These are phyloP conservation scores for Campoplex nolae DNA, from an alignment of 2,888 invertebrate species.

Conservation along the genomic window DNA sequence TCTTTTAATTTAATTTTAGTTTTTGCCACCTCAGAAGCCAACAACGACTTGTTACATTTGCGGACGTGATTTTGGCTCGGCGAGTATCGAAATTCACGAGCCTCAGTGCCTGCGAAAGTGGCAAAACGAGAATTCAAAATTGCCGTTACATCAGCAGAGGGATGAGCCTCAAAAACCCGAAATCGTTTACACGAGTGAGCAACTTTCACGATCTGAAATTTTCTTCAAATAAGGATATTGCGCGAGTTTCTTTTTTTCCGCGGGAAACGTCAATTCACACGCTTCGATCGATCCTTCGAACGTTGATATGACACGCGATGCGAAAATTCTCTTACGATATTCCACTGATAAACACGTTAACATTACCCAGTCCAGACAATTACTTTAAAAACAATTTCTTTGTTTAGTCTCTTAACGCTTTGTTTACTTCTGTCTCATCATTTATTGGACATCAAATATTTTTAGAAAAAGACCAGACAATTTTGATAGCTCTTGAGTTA, in stretches of 20 bases:
- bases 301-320: conserved; percentile 32
- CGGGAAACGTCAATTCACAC: conserved; percentile 1
- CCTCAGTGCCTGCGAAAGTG: conserved; percentile 89
- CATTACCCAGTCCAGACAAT: conserved; percentile 10
- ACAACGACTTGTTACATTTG: conserved; percentile 88
- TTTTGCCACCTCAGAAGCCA: conserved; percentile 67
- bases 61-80: conserved; percentile 88
- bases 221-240: neutral
- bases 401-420: neutral
- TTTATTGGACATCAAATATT: neutral
- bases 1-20: conserved; percentile 64
- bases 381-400: neutral
- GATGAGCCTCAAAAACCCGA: conserved; percentile 87
- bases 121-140: conserved; percentile 87
- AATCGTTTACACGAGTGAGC: conserved; percentile 84
- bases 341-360: neutral
- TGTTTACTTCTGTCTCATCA: neutral
- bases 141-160: conserved; percentile 85
- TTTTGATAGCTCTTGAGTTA: neutral
- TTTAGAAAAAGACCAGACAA: neutral
- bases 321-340: conserved; percentile 14
- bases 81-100: conserved; percentile 88
- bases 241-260: neutral
- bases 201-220: conserved; percentile 1
- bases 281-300: conserved; percentile 18